These are phyloP conservation scores for Polyergus mexicanus DNA, from an alignment of 1,140 invertebrate genomes.

Conservation along the genomic window DNA sequence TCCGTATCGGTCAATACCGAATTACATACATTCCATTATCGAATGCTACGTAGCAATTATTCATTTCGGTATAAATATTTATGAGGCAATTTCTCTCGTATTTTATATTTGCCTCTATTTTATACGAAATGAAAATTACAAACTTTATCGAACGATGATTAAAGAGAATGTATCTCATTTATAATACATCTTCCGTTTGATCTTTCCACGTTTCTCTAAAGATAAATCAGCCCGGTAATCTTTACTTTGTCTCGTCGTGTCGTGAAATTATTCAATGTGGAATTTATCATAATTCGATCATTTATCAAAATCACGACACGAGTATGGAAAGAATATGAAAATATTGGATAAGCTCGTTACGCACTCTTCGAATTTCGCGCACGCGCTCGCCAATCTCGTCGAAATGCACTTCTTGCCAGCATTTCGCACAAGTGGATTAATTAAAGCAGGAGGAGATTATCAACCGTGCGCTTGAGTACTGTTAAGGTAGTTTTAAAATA, in stretches of 20 bases:
- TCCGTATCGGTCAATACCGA: slow-evolving; percentile 35
- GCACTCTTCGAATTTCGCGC: slow-evolving; percentile 18
- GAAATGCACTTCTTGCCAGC: slow-evolving; percentile 50
- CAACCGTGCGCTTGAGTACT: slow-evolving; percentile 42
- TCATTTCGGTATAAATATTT: slow-evolving; percentile 27
- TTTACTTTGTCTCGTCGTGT: not conserved
- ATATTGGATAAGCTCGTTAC: slow-evolving; percentile 39
- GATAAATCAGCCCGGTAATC: not conserved
- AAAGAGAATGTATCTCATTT: slow-evolving; percentile 4
- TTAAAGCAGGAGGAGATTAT: slow-evolving; percentile 62
- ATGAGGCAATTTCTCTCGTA: not conserved
- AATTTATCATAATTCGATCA: not conserved
- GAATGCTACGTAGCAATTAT: not conserved
- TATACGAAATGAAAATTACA: slow-evolving; percentile 9
- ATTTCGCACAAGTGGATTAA: slow-evolving; percentile 62
- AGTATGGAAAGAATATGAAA: slow-evolving; percentile 17
- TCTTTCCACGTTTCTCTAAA: not conserved
- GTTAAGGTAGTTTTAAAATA: slow-evolving; percentile 53
- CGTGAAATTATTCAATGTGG: slow-evolving; percentile 8
- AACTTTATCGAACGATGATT: slow-evolving; percentile 3
- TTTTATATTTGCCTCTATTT: slow-evolving; percentile 44
- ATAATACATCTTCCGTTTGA: slow-evolving; percentile 4
- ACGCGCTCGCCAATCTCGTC: slow-evolving; percentile 35
- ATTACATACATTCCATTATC: slow-evolving; percentile 19
- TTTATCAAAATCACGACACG: not conserved